Evolutionary conservation across 92 coral and sea anemone genomes (phyloP).

Genomic region (Epizoanthus ramosus): DNA sequence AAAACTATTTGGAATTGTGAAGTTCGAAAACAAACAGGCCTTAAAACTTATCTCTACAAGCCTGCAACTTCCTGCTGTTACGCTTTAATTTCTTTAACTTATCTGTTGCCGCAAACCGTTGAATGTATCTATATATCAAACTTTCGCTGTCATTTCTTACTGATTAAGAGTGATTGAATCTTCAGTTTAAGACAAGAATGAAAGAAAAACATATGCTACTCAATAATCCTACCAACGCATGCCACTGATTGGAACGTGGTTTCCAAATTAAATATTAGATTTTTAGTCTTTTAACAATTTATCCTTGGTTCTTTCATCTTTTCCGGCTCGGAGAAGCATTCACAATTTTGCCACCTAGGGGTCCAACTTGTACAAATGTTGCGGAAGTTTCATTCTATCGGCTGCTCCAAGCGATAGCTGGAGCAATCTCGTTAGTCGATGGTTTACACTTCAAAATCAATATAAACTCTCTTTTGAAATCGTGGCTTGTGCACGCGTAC

Average conservation of each 20-base stretch:
- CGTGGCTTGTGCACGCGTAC: slow-evolving; percentile 21
- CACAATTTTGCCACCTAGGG: background rate
- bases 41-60: too few relatives aligned
- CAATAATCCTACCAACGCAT: background rate
- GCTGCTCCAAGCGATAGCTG: background rate
- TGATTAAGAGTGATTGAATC: too few relatives aligned
- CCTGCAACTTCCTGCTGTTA: too few relatives aligned
- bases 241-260: background rate
- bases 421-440: slow-evolving; percentile 3
- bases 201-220: background rate
- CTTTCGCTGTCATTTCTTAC: too few relatives aligned
- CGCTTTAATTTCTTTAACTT: too few relatives aligned
- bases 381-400: background rate
- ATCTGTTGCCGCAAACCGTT: too few relatives aligned
- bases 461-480: slow-evolving; percentile 38
- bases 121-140: too few relatives aligned
- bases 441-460: slow-evolving; percentile 22
- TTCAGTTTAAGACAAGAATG: background rate
- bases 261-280: background rate
- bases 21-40: too few relatives aligned
- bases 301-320: background rate
- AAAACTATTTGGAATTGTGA: too few relatives aligned
- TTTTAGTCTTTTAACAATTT: background rate
- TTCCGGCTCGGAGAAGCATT: background rate
- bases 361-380: background rate